Evolutionary conservation across 1,140 invertebrate species (phyloP), one percentile per base, ranked within the genome.

Genomic region (Heliconius hermathena): DNA sequence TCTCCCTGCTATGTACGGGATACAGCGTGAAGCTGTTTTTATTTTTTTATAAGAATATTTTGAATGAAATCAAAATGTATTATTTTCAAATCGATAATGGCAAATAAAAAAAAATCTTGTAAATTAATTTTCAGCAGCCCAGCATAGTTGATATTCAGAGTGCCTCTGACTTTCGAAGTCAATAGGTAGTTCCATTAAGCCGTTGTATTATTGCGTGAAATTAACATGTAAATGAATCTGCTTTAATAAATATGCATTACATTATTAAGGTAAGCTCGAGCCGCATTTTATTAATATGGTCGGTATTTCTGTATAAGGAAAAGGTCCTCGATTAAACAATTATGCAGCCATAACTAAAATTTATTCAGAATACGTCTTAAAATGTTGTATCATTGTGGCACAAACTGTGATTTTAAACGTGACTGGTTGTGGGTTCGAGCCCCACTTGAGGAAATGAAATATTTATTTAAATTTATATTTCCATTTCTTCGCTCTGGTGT

Each of bases 141-240:
- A 29, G 3, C 22, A 26, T 29, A 13, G 22, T 66, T 22, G 60
- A 66, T 29, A 66, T 66, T 26, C 22, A 5, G 3, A 22, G n/a
- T 26, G 22, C 22, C 11, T 29, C 9, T 26, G 60, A 66, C 22
- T 66, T 66, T 29, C 22, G 11, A 66, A 66, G 60, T 29, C 9
- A 66, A 66, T 66, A 26, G 13, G 54, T 22, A 57, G 54, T 57
- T 66, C 22, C 22, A 66, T 26, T 66, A 66, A 26, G 22, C 57
- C 8, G 57, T 66, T 66, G 57, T 66, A 66, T 29, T 66, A 66
- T 66, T 13, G 57, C 57, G 57, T 66, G 57, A 66, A 66, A 66
- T 66, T 66, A 66, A 66, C 57, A 66, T 66, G 60, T 26, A 66
- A 66, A 66, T 26, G 60, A 66, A 66, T 66, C 60, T 66, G 60